These are phyloP conservation scores for Sebastes nivosus DNA, from an alignment of 2,797 vertebrate species.

Conservation along the genomic window DNA sequence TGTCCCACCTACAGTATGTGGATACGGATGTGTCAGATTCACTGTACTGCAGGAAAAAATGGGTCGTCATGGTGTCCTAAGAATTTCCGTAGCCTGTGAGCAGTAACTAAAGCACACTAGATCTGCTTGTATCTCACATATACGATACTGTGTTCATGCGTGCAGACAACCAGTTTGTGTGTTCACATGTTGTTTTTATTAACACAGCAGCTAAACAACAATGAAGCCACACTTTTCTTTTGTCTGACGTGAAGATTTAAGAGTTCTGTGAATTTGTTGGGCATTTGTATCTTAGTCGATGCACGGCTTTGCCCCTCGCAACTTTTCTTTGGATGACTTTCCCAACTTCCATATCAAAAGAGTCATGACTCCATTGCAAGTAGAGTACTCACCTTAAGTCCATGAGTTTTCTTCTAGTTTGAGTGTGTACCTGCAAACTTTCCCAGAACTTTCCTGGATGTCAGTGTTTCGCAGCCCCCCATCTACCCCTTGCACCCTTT, in stretches of 20 bases:
- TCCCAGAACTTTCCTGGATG: conserved; percentile 70
- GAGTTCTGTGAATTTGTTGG: conserved; percentile 7
- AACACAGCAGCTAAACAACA: background rate
- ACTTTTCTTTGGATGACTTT: conserved; percentile 58
- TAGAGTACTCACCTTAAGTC: conserved; percentile 59
- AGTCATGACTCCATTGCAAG: conserved; percentile 45
- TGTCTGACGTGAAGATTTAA: background rate
- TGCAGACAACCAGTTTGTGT: background rate
- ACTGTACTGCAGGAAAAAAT: conserved; percentile 8
- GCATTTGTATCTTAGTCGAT: background rate
- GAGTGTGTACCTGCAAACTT: conserved; percentile 71
- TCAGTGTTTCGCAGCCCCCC: conserved; percentile 62
- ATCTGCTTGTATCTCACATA: background rate
- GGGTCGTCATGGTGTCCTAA: background rate
- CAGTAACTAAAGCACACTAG: background rate
- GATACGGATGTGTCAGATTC: conserved; percentile 34
- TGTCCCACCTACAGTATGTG: conserved; percentile 22
- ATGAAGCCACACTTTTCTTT: background rate
- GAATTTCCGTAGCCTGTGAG: background rate
- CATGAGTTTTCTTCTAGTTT: conserved; percentile 64
- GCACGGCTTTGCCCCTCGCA: conserved; percentile 16
- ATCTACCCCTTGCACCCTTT: conserved; percentile 58
- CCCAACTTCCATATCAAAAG: conserved; percentile 47
- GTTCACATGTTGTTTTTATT: background rate
- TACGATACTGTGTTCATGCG: background rate